Conservation (phyloP, 92 coral and sea anemone species). For the Anthopleura xanthogrammica region DNA sequence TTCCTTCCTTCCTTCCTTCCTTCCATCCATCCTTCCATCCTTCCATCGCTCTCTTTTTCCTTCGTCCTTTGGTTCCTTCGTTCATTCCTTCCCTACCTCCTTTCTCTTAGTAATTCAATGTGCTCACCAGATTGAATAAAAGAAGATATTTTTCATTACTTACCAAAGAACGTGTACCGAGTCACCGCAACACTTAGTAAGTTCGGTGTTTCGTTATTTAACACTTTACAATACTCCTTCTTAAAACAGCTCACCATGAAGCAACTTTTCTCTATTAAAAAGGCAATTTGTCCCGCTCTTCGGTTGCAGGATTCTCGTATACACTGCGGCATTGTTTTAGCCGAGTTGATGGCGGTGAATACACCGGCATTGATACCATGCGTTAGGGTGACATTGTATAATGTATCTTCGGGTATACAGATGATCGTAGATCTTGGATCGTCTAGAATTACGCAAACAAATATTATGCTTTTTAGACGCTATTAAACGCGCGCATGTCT, state of each 20-base stretch:
- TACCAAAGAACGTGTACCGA: slow-evolving; percentile 74
- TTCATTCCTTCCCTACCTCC: slow-evolving; percentile 4
- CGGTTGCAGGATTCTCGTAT: slow-evolving; percentile 66
- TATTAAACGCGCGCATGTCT: no score
- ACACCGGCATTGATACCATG: slow-evolving; percentile 67
- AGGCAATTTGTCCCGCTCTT: slow-evolving; percentile 56
- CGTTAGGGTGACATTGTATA: slow-evolving; percentile 44
- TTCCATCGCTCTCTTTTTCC: background rate
- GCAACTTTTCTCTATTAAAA: slow-evolving; percentile 51
- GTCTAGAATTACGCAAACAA: background rate
- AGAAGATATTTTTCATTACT: background rate
- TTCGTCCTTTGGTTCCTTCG: background rate
- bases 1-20: no score
- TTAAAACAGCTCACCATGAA: slow-evolving; percentile 63
- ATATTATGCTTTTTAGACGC: no score
- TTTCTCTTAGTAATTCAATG: background rate
- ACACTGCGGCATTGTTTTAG: slow-evolving; percentile 47
- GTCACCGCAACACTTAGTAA: slow-evolving; percentile 34
- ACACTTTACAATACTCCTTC: slow-evolving; percentile 38
- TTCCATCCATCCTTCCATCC: no score
- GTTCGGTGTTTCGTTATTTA: slow-evolving; percentile 23
- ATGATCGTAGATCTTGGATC: slow-evolving; percentile 70
- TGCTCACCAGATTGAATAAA: background rate
- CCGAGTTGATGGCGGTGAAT: slow-evolving; percentile 39
- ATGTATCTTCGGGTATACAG: slow-evolving; percentile 58